Percentiles rank a stretch among this genome's conserved stretches.
Evolutionary conservation across 2,113 vertebrate species (phyloP).

Genomic region (Zosterops lateralis): DNA sequence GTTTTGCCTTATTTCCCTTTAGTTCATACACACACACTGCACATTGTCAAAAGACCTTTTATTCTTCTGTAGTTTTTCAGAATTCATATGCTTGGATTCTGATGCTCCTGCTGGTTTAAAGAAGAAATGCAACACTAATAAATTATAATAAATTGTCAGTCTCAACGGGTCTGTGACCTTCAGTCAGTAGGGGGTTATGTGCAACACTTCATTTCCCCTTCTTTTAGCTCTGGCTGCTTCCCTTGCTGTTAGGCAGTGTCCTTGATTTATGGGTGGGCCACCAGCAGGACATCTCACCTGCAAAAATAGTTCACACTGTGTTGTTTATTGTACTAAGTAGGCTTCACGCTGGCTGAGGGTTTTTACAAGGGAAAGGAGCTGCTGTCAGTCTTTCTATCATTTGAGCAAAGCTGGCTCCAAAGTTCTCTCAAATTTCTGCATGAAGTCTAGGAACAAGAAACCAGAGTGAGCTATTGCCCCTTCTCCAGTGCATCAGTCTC

Average conservation of each 20-base stretch:
- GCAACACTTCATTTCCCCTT: conserved; percentile 70
- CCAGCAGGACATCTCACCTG: conserved; percentile 85
- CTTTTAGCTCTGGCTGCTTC: conserved; percentile 64
- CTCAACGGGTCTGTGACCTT: conserved; percentile 75
- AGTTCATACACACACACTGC: neutral
- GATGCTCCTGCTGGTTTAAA: conserved; percentile 73
- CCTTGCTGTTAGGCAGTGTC: conserved; percentile 65
- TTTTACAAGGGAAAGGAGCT: conserved; percentile 76
- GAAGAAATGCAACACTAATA: conserved; percentile 76
- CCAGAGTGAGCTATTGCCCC: neutral
- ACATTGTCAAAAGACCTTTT: conserved; percentile 20
- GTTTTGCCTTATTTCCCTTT: neutral
- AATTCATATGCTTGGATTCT: conserved; percentile 60
- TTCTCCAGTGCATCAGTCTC: neutral
- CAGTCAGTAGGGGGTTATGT: conserved; percentile 67
- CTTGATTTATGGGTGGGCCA: conserved; percentile 86
- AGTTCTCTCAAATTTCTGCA: conserved; percentile 69
- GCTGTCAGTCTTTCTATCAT: conserved; percentile 78
- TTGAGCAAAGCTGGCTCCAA: conserved; percentile 59
- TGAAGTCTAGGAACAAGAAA: conserved; percentile 30
- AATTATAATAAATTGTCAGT: conserved; percentile 78
- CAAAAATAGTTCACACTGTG: conserved; percentile 85
- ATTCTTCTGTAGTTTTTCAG: conserved; percentile 49
- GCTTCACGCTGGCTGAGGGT: conserved; percentile 74
- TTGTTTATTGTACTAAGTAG: conserved; percentile 87